Conservation (phyloP, 1,140 invertebrate species). For the Achroia grisella region DNA sequence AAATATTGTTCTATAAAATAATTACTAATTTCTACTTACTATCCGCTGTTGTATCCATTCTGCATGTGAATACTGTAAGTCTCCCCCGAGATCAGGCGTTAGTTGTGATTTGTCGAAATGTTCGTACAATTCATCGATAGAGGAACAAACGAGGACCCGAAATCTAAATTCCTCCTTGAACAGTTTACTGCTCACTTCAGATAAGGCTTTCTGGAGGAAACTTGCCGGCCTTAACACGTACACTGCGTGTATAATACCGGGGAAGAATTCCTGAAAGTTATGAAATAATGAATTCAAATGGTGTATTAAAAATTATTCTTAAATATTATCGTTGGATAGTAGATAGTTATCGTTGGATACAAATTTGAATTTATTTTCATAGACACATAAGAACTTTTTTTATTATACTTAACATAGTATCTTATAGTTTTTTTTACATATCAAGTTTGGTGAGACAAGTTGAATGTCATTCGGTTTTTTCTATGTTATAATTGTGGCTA, state of each 20-base stretch:
- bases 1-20: too few relatives aligned
- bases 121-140: conserved; percentile 88
- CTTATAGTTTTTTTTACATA: too few relatives aligned
- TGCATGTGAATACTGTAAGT: conserved; percentile 91
- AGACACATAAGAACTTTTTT: too few relatives aligned
- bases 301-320: too few relatives aligned
- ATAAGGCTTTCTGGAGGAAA: conserved; percentile 96
- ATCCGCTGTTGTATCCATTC: conserved; percentile 98
- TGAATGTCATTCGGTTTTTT: too few relatives aligned
- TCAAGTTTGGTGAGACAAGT: too few relatives aligned
- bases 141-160: conserved; percentile 87
- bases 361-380: too few relatives aligned
- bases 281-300: neutral
- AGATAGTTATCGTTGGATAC: too few relatives aligned
- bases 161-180: conserved; percentile 97
- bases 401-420: too few relatives aligned
- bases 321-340: too few relatives aligned
- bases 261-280: conserved; percentile 90
- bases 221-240: conserved; percentile 94
- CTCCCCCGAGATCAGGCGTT: conserved; percentile 91
- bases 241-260: conserved; percentile 92
- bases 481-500: too few relatives aligned
- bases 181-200: conserved; percentile 95
- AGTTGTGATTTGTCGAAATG: conserved; percentile 89
- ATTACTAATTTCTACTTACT: conserved; percentile 77